These are phyloP conservation scores for Mythimna lalbum DNA, from an alignment of 2,888 invertebrate genomes.

Conservation along the genomic window DNA sequence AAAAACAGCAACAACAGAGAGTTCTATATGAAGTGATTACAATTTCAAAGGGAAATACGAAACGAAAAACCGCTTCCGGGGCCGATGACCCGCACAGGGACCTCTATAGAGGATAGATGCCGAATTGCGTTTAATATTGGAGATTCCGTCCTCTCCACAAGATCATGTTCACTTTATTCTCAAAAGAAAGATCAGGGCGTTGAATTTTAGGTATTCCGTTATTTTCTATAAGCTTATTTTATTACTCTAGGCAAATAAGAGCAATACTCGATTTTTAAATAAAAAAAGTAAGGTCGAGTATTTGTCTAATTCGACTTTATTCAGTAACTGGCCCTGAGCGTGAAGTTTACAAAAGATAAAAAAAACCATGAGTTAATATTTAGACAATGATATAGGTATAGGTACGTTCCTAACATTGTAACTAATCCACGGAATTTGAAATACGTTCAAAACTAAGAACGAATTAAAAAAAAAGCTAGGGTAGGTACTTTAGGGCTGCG, in stretches of 20 bases:
- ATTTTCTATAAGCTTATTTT: constrained; percentile 17
- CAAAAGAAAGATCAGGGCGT: constrained; percentile 46
- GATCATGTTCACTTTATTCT: constrained; percentile 54
- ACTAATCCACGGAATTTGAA: not conserved
- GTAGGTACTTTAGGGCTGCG: too few species aligned
- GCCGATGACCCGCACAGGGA: constrained; percentile 52
- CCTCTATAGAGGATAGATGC: constrained; percentile 43
- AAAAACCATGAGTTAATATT: not conserved
- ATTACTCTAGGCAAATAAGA: constrained; percentile 17
- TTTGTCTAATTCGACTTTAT: not conserved
- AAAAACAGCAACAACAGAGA: constrained; percentile 53
- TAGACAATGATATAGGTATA: not conserved
- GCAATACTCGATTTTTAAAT: not conserved
- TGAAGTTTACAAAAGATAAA: not conserved
- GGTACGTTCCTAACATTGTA: not conserved
- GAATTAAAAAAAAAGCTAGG: not conserved
- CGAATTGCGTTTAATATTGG: constrained; percentile 66
- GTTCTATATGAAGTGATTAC: constrained; percentile 70
- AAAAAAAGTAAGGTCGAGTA: not conserved
- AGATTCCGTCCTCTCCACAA: constrained; percentile 57
- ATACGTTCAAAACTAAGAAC: not conserved
- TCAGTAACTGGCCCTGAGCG: not conserved
- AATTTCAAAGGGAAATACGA: constrained; percentile 72
- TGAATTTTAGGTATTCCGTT: constrained; percentile 47
- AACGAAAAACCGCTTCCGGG: constrained; percentile 53